These are phyloP conservation scores for Tokudaia muenninki DNA, from an alignment of 2,797 vertebrate genomes.

Conservation along the genomic window DNA sequence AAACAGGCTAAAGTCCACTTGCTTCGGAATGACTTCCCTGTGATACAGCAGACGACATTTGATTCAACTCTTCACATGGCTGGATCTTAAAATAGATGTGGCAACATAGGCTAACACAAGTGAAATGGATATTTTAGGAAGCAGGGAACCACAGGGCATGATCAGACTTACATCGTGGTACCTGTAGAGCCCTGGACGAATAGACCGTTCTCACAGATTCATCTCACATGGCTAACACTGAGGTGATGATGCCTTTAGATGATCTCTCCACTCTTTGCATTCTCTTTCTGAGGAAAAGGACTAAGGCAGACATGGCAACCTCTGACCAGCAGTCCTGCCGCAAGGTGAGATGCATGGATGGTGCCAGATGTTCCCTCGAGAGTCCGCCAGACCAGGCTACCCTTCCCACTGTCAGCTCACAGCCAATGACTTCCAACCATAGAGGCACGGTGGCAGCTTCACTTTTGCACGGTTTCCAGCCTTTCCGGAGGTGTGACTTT, in stretches of 20 bases:
- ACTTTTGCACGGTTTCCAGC: background rate
- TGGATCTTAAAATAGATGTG: slow-evolving; percentile 69
- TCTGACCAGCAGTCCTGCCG: background rate
- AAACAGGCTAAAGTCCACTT: background rate
- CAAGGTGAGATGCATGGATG: background rate
- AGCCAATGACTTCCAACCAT: background rate
- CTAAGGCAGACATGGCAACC: background rate
- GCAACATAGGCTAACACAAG: slow-evolving; percentile 31
- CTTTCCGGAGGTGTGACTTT: slow-evolving; percentile 20
- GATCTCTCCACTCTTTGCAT: background rate
- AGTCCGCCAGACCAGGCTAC: background rate
- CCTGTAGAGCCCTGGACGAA: background rate
- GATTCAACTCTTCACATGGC: slow-evolving; percentile 28
- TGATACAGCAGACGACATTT: slow-evolving; percentile 17
- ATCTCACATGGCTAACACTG: background rate
- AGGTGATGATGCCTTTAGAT: background rate
- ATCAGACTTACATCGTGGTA: background rate
- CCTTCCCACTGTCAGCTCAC: background rate
- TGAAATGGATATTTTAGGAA: slow-evolving; percentile 27
- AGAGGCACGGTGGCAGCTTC: background rate
- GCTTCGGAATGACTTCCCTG: background rate
- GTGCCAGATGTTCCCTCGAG: background rate
- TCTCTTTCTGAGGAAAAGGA: background rate
- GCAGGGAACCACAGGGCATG: background rate
- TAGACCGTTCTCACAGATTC: slow-evolving; percentile 4